A percentile compares a stretch with the other conserved stretches of the same genome.
These are phyloP conservation scores for Psilopogon haemacephalus DNA, from an alignment of 2,113 vertebrate genomes.

Conservation along the genomic window DNA sequence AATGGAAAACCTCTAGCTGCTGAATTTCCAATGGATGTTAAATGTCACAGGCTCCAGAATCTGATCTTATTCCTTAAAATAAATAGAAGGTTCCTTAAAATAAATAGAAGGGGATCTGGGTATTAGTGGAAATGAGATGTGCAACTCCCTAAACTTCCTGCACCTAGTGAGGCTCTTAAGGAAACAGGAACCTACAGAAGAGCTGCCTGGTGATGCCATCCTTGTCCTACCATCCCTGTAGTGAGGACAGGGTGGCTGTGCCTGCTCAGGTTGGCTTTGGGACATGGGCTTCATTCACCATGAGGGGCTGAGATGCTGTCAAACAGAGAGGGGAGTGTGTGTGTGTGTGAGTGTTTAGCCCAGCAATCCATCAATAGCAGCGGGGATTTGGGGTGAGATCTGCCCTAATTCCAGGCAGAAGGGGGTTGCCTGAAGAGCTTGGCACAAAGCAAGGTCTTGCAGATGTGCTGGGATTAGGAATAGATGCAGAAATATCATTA, in stretches of 20 bases:
- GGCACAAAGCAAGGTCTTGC: background rate
- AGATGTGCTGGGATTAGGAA: background rate
- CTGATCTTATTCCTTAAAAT: background rate
- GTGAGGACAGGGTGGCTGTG: fast-evolving
- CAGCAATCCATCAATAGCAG: fast-evolving
- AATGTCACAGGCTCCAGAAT: background rate
- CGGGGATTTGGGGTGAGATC: background rate
- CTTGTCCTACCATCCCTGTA: fast-evolving
- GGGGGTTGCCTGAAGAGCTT: background rate
- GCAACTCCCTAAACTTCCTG: background rate
- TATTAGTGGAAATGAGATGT: slow-evolving; percentile 20
- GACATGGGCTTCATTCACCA: fast-evolving
- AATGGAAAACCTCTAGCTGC: background rate
- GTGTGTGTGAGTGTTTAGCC: background rate
- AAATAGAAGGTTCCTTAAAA: slow-evolving; percentile 16
- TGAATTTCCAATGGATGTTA: background rate
- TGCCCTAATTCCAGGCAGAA: background rate
- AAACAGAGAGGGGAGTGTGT: fast-evolving
- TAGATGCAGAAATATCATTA: fast-evolving
- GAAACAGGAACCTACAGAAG: background rate
- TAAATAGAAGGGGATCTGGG: slow-evolving; percentile 7
- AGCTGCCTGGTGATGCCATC: fast-evolving
- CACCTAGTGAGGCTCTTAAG: background rate
- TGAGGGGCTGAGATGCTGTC: background rate
- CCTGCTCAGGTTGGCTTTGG: fast-evolving